Evolutionary conservation across 2,888 invertebrate species (phyloP), one percentile per base, ranked within the genome.

Genomic region (Lymantria monacha): DNA sequence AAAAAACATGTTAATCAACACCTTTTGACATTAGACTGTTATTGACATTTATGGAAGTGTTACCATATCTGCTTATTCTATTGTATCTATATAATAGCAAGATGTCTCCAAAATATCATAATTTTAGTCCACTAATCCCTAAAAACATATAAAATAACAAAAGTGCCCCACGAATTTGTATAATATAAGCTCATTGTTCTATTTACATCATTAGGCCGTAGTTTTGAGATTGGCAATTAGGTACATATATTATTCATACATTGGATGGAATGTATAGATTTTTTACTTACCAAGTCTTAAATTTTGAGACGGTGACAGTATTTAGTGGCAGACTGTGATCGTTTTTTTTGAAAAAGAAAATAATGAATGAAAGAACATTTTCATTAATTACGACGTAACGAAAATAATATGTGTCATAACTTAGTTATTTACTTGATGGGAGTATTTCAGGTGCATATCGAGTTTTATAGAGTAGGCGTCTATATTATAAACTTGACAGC

Each of bases 91-190:
- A 8, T 10, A 7, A 33, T 2, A 33, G 9, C 30, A 7, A 30
- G 3, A 22, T 22, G 22, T 22, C 22, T 22, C 22, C 22, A 22
- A 22, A 22, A 22, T 33, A 10, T 33, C 10, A 33, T n/a, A 38
- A 38, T 38, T 33, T 38, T 38, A 38, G 36, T 48, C 48, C 53
- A 56, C 51, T 66, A 60, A 60, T 46, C 44, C 62, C 63, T 58
- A 67, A 9, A 66, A 72, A 65, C 66, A 33, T 10, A 59, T 71
- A 62, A 65, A 69, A 74, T 70, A 72, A 80, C 72, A 63, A 75
- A 45, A 85, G 83, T 86, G 83, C 86, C 85, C 85, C 85, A 85
- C 85, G 87, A 87, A 87, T 87, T 87, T 87, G 83, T 85, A 79
- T 77, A 73, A 63, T 57, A 63, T 86, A 86, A 85, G 83, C 72